These are phyloP conservation scores for Phyllotreta cruciferae DNA, from an alignment of 2,888 invertebrate genomes.

Conservation along the genomic window DNA sequence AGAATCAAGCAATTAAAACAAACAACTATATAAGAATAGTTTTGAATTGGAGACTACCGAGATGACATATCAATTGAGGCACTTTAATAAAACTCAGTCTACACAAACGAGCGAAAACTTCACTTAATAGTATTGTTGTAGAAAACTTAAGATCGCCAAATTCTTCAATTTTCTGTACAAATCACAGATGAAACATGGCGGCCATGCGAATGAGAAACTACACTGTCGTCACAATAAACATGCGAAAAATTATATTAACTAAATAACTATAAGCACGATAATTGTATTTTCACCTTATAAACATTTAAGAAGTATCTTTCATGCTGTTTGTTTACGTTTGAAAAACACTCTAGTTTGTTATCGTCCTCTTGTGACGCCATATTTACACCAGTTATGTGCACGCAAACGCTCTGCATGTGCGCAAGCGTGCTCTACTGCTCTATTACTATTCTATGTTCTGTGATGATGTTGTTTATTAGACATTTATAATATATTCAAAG, in stretches of 20 bases:
- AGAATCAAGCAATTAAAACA: conserved; percentile 54
- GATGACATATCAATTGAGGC: conserved; percentile 49
- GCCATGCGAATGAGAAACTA: conserved; percentile 58
- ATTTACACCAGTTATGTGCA: conserved; percentile 55
- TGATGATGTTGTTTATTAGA: too few relatives aligned
- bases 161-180: conserved; percentile 52
- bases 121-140: conserved; percentile 45
- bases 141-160: conserved; percentile 42
- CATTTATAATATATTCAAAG: too few relatives aligned
- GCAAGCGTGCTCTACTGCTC: conserved; percentile 33
- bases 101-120: conserved; percentile 47
- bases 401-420: conserved; percentile 46
- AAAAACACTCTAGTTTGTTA: conserved; percentile 57
- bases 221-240: conserved; percentile 55
- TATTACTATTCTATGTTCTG: too few relatives aligned
- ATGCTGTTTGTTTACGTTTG: conserved; percentile 56
- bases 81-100: conserved; percentile 49
- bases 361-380: conserved; percentile 59
- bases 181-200: conserved; percentile 57
- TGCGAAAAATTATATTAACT: conserved; percentile 55
- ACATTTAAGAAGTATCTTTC: conserved; percentile 57
- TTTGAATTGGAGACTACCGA: conserved; percentile 43
- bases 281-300: conserved; percentile 59
- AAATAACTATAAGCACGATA: conserved; percentile 56
- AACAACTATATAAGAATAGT: conserved; percentile 50